These are phyloP conservation scores for Latrodectus hesperus DNA, from an alignment of 2,888 invertebrate genomes.

Conservation along the genomic window DNA sequence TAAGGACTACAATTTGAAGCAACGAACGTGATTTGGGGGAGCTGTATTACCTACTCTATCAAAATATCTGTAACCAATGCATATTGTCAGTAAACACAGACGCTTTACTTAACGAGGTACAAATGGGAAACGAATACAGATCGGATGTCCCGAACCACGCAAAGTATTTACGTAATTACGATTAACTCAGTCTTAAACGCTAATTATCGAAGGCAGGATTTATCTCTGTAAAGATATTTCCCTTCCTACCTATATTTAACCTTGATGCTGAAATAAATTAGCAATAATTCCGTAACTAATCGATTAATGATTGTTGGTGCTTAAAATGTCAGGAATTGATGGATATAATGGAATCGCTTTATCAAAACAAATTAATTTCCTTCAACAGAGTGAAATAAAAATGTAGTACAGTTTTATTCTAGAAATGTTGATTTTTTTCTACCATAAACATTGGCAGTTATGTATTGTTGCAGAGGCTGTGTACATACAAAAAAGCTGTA, in stretches of 20 bases:
- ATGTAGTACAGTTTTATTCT: no score
- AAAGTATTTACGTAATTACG: slow-evolving; percentile 52
- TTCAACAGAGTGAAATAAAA: no score
- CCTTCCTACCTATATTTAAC: slow-evolving; percentile 31
- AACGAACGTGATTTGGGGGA: no score
- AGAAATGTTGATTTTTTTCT: no score
- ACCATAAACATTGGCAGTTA: no score
- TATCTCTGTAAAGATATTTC: slow-evolving; percentile 50
- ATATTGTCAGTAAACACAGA: background rate
- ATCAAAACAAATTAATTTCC: no score
- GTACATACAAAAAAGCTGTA: no score
- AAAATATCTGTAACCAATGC: background rate
- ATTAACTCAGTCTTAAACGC: slow-evolving; percentile 14
- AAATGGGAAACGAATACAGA: slow-evolving; percentile 54
- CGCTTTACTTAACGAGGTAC: slow-evolving; percentile 33
- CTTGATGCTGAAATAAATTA: slow-evolving; percentile 24
- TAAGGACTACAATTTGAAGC: no score
- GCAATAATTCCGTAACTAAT: slow-evolving; percentile 20
- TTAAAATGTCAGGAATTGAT: background rate
- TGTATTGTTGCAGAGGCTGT: no score
- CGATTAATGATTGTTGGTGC: slow-evolving; percentile 21
- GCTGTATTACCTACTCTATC: background rate
- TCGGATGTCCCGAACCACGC: slow-evolving; percentile 42
- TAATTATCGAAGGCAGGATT: slow-evolving; percentile 46
- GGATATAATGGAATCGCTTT: background rate